phyloP scores from a whole-genome alignment of 2,113 vertebrate species.

The Brachypodius melanocephalos region DNA sequence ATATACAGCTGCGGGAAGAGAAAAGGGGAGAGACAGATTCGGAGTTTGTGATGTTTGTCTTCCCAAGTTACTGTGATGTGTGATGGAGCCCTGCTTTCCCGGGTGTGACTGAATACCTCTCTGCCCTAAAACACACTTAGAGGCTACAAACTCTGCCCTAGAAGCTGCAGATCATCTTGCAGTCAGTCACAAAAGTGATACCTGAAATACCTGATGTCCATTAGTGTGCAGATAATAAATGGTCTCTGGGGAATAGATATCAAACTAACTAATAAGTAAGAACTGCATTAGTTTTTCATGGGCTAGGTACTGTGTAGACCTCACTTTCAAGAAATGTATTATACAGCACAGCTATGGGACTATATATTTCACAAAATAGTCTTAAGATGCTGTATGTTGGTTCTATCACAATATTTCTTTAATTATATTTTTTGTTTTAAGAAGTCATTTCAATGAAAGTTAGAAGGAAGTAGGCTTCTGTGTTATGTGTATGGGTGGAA shows the following conservation, averaged over 20 bases:
- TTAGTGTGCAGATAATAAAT: not conserved
- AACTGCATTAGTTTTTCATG: not conserved
- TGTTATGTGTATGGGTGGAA: not conserved
- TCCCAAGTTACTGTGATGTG: not conserved
- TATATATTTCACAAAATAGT: not conserved
- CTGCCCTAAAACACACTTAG: not conserved
- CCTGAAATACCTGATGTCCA: not conserved
- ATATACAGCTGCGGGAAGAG: not conserved
- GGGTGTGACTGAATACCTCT: not conserved
- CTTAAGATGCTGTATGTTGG: not conserved
- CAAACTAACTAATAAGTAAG: not conserved
- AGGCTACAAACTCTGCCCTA: not conserved
- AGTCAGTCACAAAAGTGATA: not conserved
- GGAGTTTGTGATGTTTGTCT: not conserved
- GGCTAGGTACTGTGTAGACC: not conserved
- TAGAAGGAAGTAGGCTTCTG: not conserved
- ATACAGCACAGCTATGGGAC: not conserved
- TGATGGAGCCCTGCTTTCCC: not conserved
- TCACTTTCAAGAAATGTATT: not conserved
- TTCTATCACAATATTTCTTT: not conserved
- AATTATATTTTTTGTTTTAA: not conserved
- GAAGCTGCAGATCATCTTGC: not conserved
- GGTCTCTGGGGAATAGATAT: not conserved
- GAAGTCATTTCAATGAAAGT: not conserved
- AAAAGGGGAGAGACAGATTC: rapidly evolving